A percentile compares a stretch with the other conserved stretches of the same genome.
phyloP scores from a whole-genome alignment of 2,888 invertebrate species.

The Melanostoma mellinum region DNA sequence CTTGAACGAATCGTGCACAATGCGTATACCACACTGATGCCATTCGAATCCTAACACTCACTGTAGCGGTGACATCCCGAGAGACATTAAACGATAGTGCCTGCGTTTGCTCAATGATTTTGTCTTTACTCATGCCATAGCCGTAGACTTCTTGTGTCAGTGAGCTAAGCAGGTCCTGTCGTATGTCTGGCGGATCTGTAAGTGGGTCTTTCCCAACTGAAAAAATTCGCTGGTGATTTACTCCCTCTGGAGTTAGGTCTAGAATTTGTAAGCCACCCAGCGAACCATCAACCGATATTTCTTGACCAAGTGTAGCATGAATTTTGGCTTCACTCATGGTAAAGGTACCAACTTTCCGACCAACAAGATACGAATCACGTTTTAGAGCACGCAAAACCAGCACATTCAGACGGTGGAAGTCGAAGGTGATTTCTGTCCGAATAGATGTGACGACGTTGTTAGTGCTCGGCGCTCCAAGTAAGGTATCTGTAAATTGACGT shows the following conservation, averaged over 20 bases:
- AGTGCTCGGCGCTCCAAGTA: slow-evolving; percentile 18
- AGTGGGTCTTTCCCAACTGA: slow-evolving; percentile 91
- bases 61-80: slow-evolving; percentile 78
- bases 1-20: slow-evolving; percentile 92
- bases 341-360: slow-evolving; percentile 95
- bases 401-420: slow-evolving; percentile 95
- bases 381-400: slow-evolving; percentile 91
- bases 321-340: slow-evolving; percentile 95
- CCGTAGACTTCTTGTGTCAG: slow-evolving; percentile 81
- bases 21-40: slow-evolving; percentile 97
- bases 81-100: slow-evolving; percentile 81
- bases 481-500: slow-evolving; percentile 51
- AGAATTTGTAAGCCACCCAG: slow-evolving; percentile 95
- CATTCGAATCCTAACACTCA: slow-evolving; percentile 84
- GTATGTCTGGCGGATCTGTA: slow-evolving; percentile 82
- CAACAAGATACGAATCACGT: slow-evolving; percentile 87
- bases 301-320: slow-evolving; percentile 86
- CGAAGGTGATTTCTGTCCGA: slow-evolving; percentile 93
- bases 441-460: slow-evolving; percentile 76
- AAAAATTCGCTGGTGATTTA: slow-evolving; percentile 92
- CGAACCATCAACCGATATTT: slow-evolving; percentile 90
- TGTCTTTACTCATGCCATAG: slow-evolving; percentile 76
- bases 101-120: slow-evolving; percentile 79
- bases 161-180: slow-evolving; percentile 78
- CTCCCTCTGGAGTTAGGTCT: slow-evolving; percentile 92